phyloP scores from a whole-genome alignment of 37 sponge, comb jelly and placozoan species.

The Halichondria panicea region DNA sequence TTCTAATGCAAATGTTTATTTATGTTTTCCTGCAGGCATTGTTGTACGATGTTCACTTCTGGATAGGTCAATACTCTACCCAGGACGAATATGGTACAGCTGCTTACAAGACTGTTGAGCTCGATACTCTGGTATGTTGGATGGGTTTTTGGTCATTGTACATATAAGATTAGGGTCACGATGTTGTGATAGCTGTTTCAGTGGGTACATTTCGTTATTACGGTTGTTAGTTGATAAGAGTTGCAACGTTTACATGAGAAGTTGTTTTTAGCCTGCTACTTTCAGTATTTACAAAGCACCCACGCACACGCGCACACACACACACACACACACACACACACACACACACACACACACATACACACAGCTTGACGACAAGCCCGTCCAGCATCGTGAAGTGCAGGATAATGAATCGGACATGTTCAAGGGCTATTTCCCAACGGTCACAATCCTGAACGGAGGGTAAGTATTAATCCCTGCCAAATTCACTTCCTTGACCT shows the following conservation, averaged over 20 bases:
- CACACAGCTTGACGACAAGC: conserved; percentile 91
- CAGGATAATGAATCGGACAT: conserved; percentile 83
- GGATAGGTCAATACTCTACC: conserved; percentile 95
- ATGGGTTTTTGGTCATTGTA: too few species aligned
- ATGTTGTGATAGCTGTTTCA: too few species aligned
- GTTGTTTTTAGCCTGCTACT: too few species aligned
- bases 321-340: conserved; percentile 8
- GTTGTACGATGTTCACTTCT: conserved; percentile 95
- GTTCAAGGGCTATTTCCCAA: conserved; percentile 90
- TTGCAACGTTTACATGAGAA: too few species aligned
- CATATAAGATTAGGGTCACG: too few species aligned
- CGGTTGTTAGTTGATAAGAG: too few species aligned
- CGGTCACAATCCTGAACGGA: conserved; percentile 75
- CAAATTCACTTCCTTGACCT: too few species aligned
- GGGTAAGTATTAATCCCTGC: conserved; percentile 65
- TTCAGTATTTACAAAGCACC: too few species aligned
- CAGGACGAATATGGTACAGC: conserved; percentile 99
- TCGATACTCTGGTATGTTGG: conserved; percentile 91
- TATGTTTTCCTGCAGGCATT: conserved; percentile 50
- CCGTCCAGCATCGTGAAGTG: conserved; percentile 97
- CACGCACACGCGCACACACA: not conserved
- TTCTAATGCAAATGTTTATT: not conserved
- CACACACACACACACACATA: not conserved
- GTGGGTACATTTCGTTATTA: too few species aligned
- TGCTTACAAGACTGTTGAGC: conserved; percentile 99